phyloP scores from a whole-genome alignment of 2,888 invertebrate species.

The Caenorhabditis sinica region DNA sequence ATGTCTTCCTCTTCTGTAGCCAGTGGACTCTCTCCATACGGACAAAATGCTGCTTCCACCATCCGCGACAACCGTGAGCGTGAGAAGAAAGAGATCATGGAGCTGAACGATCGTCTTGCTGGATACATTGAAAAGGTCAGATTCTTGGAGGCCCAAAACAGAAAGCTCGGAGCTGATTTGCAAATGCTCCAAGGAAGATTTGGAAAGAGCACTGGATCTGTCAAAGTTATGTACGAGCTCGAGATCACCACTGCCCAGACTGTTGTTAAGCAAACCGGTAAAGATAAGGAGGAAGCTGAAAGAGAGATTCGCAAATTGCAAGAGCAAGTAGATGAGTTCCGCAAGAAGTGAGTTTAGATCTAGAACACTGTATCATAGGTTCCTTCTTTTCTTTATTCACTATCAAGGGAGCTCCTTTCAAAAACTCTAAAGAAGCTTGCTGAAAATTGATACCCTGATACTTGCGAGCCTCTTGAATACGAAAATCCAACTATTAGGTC shows the following conservation, averaged over 20 bases:
- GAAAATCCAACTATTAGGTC: no score
- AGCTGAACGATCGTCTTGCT: constrained; percentile 86
- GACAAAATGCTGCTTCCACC: constrained; percentile 84
- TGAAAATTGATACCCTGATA: no score
- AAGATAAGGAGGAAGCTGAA: constrained; percentile 71
- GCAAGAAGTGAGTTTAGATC: constrained; percentile 74
- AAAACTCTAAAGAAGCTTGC: no score
- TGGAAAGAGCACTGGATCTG: constrained; percentile 82
- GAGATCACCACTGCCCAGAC: constrained; percentile 77
- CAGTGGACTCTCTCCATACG: constrained; percentile 71
- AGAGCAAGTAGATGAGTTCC: constrained; percentile 73
- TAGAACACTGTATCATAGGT: no score
- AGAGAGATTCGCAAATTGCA: constrained; percentile 75
- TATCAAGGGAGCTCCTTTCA: no score
- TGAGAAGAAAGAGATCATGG: constrained; percentile 86
- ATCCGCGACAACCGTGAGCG: constrained; percentile 84
- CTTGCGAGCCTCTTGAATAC: no score
- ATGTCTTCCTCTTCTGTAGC: constrained; percentile 69
- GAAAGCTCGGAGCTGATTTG: constrained; percentile 83
- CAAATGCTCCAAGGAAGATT: constrained; percentile 80
- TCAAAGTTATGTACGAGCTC: constrained; percentile 76
- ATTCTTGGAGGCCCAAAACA: constrained; percentile 84
- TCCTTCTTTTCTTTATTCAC: no score
- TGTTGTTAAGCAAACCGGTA: constrained; percentile 71
- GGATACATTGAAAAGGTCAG: constrained; percentile 86